Evolutionary conservation across 1,140 invertebrate genomes (phyloP).

Genomic region (Lasioglossum baleicum): DNA sequence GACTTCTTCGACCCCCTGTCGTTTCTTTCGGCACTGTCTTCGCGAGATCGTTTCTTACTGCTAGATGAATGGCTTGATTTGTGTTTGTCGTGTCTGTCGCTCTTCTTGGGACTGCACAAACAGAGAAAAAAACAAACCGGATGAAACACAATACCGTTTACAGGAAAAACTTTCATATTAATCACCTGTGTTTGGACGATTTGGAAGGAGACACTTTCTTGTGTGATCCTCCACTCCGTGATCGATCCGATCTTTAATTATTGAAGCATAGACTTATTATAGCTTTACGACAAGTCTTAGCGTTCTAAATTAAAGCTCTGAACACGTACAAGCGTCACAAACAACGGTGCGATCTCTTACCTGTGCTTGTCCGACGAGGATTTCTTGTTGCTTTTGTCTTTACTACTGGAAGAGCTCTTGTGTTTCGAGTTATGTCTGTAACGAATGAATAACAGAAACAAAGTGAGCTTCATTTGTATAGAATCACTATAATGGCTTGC

Average conservation of each 20-base stretch:
- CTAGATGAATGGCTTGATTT: slow-evolving; percentile 79
- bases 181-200: slow-evolving; percentile 80
- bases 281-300: slow-evolving; percentile 24
- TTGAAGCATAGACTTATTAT: slow-evolving; percentile 53
- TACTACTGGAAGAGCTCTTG: slow-evolving; percentile 68
- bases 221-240: slow-evolving; percentile 78
- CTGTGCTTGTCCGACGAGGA: slow-evolving; percentile 76
- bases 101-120: slow-evolving; percentile 76
- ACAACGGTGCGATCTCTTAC: slow-evolving; percentile 52
- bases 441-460: background rate
- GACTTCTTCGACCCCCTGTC: slow-evolving; percentile 85
- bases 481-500: too few relatives aligned
- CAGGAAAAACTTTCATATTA: slow-evolving; percentile 49
- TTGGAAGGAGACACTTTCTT: slow-evolving; percentile 82
- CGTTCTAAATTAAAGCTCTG: background rate
- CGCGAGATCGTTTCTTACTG: slow-evolving; percentile 85
- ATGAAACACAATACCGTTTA: slow-evolving; percentile 35
- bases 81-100: slow-evolving; percentile 75
- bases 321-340: background rate
- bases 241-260: slow-evolving; percentile 78
- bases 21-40: slow-evolving; percentile 85
- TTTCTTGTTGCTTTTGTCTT: slow-evolving; percentile 68
- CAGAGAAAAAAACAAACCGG: slow-evolving; percentile 9
- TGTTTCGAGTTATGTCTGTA: slow-evolving; percentile 72
- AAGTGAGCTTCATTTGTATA: background rate